These are phyloP conservation scores for Melitaea cinxia DNA, from an alignment of 1,140 invertebrate species.

Conservation along the genomic window DNA sequence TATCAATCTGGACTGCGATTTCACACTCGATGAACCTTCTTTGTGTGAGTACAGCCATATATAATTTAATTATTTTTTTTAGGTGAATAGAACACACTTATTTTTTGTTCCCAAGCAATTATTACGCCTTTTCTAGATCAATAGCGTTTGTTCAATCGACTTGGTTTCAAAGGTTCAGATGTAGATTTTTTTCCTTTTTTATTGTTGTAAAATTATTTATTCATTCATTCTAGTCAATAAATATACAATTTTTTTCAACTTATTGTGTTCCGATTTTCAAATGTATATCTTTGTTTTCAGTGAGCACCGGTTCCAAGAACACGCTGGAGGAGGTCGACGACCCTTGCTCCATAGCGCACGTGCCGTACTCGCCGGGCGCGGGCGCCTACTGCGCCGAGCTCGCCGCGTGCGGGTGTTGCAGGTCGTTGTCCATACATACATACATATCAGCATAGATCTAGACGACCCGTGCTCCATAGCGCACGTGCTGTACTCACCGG, in stretches of 20 bases:
- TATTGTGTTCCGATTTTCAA: not conserved
- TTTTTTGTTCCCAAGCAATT: too few species aligned
- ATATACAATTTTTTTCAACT: too few species aligned
- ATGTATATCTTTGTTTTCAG: slow-evolving; percentile 23
- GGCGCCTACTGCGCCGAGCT: slow-evolving; percentile 78
- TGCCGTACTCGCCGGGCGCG: slow-evolving; percentile 65
- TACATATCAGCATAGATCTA: not conserved
- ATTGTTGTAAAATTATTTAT: too few species aligned
- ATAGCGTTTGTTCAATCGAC: too few species aligned
- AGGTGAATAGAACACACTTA: not conserved
- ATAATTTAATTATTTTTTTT: too few species aligned
- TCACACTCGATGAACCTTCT: slow-evolving; percentile 51
- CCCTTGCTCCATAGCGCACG: slow-evolving; percentile 47
- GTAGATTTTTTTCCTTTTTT: too few species aligned
- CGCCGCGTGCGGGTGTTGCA: slow-evolving; percentile 86
- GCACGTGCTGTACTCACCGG: slow-evolving; percentile 68
- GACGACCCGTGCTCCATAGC: slow-evolving; percentile 36
- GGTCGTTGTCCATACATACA: slow-evolving; percentile 91
- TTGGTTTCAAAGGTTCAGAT: too few species aligned
- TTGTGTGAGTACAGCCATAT: slow-evolving; percentile 34
- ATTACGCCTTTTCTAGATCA: too few species aligned
- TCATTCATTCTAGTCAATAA: too few species aligned
- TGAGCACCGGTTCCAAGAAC: slow-evolving; percentile 39
- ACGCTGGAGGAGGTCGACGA: slow-evolving; percentile 44
- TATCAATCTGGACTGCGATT: slow-evolving; percentile 72